Evolutionary conservation across 2,888 invertebrate species (phyloP).

Genomic region (Lithophane ornitopus): DNA sequence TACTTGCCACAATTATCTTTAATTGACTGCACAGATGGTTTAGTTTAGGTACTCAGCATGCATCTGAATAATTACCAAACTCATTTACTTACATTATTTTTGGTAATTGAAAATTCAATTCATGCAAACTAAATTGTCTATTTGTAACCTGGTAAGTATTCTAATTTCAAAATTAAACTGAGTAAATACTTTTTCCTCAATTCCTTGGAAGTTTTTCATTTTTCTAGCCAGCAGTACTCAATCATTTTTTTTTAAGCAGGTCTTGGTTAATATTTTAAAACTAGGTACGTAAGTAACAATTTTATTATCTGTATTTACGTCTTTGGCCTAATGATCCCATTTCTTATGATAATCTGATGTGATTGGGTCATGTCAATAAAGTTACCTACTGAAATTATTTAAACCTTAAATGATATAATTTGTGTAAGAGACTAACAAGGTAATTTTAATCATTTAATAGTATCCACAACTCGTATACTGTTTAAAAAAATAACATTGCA

Average conservation of each 20-base stretch:
- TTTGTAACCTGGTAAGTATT: background rate
- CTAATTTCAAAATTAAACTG: slow-evolving; percentile 1
- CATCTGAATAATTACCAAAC: background rate
- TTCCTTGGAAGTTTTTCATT: background rate
- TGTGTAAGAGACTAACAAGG: too few species aligned
- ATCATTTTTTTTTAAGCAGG: background rate
- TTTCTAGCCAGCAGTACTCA: background rate
- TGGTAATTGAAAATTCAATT: background rate
- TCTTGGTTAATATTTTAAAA: background rate
- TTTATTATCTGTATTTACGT: background rate
- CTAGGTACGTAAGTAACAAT: background rate
- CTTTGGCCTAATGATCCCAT: slow-evolving; percentile 23
- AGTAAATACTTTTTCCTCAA: background rate
- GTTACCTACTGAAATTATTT: background rate
- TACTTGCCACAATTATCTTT: background rate
- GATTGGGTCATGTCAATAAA: slow-evolving; percentile 25
- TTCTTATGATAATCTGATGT: slow-evolving; percentile 19
- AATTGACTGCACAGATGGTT: slow-evolving; percentile 1
- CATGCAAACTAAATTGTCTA: background rate
- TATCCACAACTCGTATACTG: background rate
- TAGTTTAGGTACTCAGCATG: background rate
- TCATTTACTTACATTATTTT: background rate
- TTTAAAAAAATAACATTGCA: background rate
- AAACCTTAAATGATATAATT: background rate
- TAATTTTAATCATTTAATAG: background rate